phyloP scores from a whole-genome alignment of 2,113 vertebrate genomes.

The Arizona elegans region DNA sequence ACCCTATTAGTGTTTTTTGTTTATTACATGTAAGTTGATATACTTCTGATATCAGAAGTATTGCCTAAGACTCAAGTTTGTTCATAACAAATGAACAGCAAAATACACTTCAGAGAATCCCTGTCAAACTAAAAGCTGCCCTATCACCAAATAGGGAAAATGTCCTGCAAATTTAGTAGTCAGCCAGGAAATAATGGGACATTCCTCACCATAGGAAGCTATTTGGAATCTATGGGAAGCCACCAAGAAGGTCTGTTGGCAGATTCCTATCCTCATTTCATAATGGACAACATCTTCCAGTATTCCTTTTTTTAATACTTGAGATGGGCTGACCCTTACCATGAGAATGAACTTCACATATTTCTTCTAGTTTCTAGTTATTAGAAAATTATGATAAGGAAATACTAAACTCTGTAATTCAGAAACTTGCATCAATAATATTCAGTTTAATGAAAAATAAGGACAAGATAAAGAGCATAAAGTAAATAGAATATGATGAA shows the following conservation, averaged over 20 bases:
- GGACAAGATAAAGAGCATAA: background rate
- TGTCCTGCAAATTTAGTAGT: background rate
- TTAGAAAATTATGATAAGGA: conserved; percentile 20
- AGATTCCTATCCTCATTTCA: background rate
- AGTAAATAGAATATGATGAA: conserved; percentile 14
- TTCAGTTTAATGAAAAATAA: conserved; percentile 28
- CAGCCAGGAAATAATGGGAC: background rate
- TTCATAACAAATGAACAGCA: background rate
- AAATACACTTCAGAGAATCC: background rate
- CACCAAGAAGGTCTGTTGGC: background rate
- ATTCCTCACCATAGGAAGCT: background rate
- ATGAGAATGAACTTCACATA: background rate
- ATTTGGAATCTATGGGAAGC: background rate
- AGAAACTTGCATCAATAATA: conserved; percentile 39
- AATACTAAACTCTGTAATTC: background rate
- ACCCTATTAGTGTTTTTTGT: background rate
- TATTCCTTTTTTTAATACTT: background rate
- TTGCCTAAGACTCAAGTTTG: background rate
- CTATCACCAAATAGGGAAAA: background rate
- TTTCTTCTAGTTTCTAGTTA: conserved; percentile 23
- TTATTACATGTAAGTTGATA: background rate
- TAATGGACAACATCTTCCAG: background rate
- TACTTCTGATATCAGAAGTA: background rate
- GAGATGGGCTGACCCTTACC: background rate
- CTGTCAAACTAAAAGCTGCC: background rate